Evolutionary conservation across 2,113 vertebrate species (phyloP), one percentile per base, ranked within the genome.

Genomic region (Larimichthys polyactis): DNA sequence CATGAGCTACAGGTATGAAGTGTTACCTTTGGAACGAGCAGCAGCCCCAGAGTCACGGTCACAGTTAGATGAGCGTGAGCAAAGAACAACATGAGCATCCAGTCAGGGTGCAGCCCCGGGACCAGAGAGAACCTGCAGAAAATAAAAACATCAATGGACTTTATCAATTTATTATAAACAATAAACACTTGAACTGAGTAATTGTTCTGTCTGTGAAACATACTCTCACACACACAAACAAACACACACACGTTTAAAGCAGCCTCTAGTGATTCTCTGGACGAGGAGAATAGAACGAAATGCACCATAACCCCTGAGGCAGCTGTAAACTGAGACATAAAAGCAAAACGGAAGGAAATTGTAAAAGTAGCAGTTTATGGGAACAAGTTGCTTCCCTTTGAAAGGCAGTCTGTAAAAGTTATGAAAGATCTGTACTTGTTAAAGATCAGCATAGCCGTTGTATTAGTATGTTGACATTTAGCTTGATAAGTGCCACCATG

Each of bases 1-100:
- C 14, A 46, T 14, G 44, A 4, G 44, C 12, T 46, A 46, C 11
- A 52, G 49, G 20, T 32, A 11, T 19, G 68, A 22, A 5, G 43
- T 12, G 27, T 57, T 96, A 99, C 98, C 98, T 99, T 99, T 66
- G 98, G 98, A 81, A 99, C 90, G 74, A 99, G 96, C 94, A 99
- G 96, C 46, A 99, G 90, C 29, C 97, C 96, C 72, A 97, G 86
- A 83, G 97, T 98, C 87, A 99, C 97, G 1, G 98, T 99, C 91
- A 99, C 97, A 78, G 98, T 99, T 94, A 99, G 94, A 83, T 99
- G 98, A 80, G 98, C 97, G 86, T 99, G 98, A 91, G 95, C 96
- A 89, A 99, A 99, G 90, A 97, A 97, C 73, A 99, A 89, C 96
- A 99, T 97, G 87, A 99, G 90, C 96, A 97, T 98, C 98, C 98